A percentile compares a stretch with the other conserved stretches of the same genome.
Conservation (phyloP, 2,888 invertebrate species). For the Meghimatium bilineatum region DNA sequence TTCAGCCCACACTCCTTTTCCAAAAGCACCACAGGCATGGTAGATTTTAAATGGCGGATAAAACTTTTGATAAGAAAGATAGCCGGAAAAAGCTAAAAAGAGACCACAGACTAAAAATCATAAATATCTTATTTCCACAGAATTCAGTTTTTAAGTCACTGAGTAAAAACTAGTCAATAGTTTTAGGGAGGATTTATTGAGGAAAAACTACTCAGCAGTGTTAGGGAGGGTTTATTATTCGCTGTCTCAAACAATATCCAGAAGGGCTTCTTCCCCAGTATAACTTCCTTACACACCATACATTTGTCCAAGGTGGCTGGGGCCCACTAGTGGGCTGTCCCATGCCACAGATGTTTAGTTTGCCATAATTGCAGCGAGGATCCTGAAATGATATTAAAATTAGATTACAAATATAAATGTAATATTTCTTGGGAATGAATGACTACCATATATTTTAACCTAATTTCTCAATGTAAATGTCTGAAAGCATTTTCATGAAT, state of each 20-base stretch:
- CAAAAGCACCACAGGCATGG: constrained; percentile 57
- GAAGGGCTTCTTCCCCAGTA: neutral
- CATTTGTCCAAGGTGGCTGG: constrained; percentile 25
- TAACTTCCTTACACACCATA: neutral
- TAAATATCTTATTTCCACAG: neutral
- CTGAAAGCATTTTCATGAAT: neutral
- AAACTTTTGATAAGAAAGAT: neutral
- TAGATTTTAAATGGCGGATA: neutral
- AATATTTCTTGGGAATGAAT: neutral
- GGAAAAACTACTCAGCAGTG: neutral
- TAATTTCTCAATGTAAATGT: neutral
- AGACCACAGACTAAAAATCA: neutral
- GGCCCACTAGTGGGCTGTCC: constrained; percentile 35
- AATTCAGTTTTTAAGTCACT: neutral
- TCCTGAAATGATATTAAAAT: constrained; percentile 50
- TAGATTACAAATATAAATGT: neutral
- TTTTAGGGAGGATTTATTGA: constrained; percentile 1
- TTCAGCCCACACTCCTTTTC: constrained; percentile 70
- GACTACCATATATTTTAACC: neutral
- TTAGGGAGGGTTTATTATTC: neutral
- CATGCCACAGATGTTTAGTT: constrained; percentile 34
- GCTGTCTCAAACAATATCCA: neutral
- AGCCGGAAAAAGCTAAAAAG: neutral
- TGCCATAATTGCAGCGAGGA: constrained; percentile 57
- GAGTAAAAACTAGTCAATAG: neutral